Evolutionary conservation across 2,888 invertebrate genomes (phyloP).

Genomic region (Morpho helenor): DNA sequence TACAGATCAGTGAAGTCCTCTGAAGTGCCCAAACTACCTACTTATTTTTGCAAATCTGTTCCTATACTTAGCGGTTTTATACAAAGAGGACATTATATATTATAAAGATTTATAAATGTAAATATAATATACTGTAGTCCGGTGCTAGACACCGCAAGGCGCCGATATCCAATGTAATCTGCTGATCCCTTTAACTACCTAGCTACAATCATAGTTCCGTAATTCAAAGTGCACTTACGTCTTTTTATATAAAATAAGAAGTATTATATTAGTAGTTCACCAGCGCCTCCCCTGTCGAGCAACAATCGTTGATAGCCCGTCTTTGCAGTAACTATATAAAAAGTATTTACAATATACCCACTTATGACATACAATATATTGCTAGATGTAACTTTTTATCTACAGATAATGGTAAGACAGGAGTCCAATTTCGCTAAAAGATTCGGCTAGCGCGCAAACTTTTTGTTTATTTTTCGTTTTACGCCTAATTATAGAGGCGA

Average conservation of each 20-base stretch:
- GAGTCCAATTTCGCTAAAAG: conserved; percentile 48
- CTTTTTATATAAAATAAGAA: conserved; percentile 59
- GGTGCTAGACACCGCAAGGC: conserved; percentile 17
- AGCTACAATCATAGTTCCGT: conserved; percentile 67
- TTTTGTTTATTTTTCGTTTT: conserved; percentile 9
- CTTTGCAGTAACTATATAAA: conserved; percentile 68
- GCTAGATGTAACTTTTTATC: conserved; percentile 71
- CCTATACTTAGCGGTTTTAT: conserved; percentile 23
- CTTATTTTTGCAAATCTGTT: conserved; percentile 22
- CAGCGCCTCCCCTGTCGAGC: conserved; percentile 55
- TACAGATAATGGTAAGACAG: conserved; percentile 58
- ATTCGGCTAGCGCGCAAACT: conserved; percentile 12
- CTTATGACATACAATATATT: conserved; percentile 69
- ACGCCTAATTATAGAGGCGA: conserved; percentile 8
- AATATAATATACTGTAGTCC: conserved; percentile 12
- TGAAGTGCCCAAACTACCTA: conserved; percentile 7
- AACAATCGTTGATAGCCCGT: conserved; percentile 58
- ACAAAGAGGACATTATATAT: conserved; percentile 19
- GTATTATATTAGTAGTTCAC: conserved; percentile 63
- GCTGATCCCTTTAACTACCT: conserved; percentile 36
- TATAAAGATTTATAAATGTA: conserved; percentile 22
- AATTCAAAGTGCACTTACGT: conserved; percentile 77
- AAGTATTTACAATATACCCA: conserved; percentile 76
- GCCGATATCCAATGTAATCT: conserved; percentile 26
- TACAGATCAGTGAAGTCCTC: conserved; percentile 2